Percentiles rank a stretch among this genome's conserved stretches.
Conservation (phyloP, 64 coral and sea anemone species). For the Montipora capricornis region DNA sequence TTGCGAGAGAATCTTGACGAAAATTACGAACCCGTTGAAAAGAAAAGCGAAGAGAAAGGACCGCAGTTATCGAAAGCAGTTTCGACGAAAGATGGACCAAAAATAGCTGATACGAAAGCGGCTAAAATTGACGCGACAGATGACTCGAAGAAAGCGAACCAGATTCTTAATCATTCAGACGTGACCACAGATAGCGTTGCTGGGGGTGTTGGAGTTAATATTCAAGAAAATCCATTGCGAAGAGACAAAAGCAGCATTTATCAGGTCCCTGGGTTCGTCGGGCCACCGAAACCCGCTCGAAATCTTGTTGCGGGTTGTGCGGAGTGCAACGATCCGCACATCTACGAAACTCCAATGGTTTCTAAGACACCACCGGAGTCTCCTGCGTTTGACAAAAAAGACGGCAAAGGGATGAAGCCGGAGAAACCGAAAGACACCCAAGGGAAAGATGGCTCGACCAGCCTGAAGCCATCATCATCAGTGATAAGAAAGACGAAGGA, state of each 20-base stretch:
- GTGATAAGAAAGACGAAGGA: constrained; percentile 49
- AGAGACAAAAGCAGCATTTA: constrained; percentile 65
- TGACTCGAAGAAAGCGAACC: constrained; percentile 47
- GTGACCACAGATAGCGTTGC: constrained; percentile 14
- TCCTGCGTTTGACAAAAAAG: constrained; percentile 55
- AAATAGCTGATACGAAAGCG: constrained; percentile 8
- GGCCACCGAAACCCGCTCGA: constrained; percentile 66
- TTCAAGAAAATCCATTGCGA: constrained; percentile 87
- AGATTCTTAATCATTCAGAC: constrained; percentile 72
- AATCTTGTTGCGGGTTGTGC: constrained; percentile 53
- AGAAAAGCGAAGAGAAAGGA: constrained; percentile 19
- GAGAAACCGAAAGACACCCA: constrained; percentile 63
- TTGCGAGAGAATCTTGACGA: constrained; percentile 2
- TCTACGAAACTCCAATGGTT: constrained; percentile 80
- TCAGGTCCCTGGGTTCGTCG: constrained; percentile 42
- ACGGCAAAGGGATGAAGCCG: constrained; percentile 41
- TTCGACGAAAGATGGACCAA: not conserved
- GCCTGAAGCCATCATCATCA: constrained; percentile 57
- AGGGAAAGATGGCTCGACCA: constrained; percentile 54
- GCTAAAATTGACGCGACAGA: constrained; percentile 33
- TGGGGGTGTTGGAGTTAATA: constrained; percentile 71
- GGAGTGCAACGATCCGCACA: constrained; percentile 89
- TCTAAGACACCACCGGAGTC: constrained; percentile 61
- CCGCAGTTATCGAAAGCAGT: not conserved
- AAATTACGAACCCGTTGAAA: constrained; percentile 39